Evolutionary conservation across 2,888 invertebrate species (phyloP).

Genomic region (Conops quadrifasciatus): DNA sequence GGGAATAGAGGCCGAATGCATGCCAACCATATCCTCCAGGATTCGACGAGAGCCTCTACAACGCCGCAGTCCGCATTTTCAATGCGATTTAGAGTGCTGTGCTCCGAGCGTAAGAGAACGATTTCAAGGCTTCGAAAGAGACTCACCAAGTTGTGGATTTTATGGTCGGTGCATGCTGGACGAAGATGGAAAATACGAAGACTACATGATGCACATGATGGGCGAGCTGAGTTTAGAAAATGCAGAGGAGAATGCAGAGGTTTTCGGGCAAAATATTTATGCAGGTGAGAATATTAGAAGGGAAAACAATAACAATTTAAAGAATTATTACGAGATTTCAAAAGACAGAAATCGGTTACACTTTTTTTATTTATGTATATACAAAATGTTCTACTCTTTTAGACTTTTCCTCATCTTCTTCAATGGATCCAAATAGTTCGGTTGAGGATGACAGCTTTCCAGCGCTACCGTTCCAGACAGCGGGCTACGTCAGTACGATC

Average conservation of each 20-base stretch:
- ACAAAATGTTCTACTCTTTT: not conserved
- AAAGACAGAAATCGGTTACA: not conserved
- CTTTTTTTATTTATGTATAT: too few relatives aligned
- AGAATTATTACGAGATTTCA: not conserved
- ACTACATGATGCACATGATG: slow-evolving; percentile 56
- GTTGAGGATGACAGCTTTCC: slow-evolving; percentile 52
- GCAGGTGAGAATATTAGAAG: slow-evolving; percentile 46
- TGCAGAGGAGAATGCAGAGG: slow-evolving; percentile 41
- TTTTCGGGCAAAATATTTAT: slow-evolving; percentile 54
- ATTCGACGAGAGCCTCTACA: slow-evolving; percentile 54
- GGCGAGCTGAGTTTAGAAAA: slow-evolving; percentile 54
- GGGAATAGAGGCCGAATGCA: slow-evolving; percentile 37
- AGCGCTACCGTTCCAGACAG: slow-evolving; percentile 54
- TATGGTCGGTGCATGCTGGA: slow-evolving; percentile 30
- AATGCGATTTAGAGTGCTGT: slow-evolving; percentile 57
- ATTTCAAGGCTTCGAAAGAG: not conserved
- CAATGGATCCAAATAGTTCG: slow-evolving; percentile 49
- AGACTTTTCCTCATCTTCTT: slow-evolving; percentile 58
- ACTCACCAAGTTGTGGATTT: slow-evolving; percentile 40
- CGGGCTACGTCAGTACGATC: slow-evolving; percentile 54
- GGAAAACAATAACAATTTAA: not conserved
- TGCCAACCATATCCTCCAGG: slow-evolving; percentile 50
- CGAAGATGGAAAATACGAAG: slow-evolving; percentile 50
- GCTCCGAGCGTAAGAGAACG: slow-evolving; percentile 9
- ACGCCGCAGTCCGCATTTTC: slow-evolving; percentile 47